Base-by-base conservation (phyloP, 1,140 invertebrate species). In the Sarcophaga bullata region DNA sequence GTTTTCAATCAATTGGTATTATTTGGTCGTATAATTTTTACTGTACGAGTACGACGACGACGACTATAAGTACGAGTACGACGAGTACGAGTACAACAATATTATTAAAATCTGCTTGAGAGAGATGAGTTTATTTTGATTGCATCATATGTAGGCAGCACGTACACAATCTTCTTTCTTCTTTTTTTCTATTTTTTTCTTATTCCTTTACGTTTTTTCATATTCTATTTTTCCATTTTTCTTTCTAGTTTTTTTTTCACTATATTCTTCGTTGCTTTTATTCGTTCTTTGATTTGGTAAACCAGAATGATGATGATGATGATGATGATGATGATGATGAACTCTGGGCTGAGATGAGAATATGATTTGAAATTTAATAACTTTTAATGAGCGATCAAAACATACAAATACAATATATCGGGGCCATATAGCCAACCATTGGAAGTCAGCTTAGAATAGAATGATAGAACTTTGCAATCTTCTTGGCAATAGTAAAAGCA, bases 311-410 rank as follows among this genome's bases (percentile, higher is more conserved):
- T 72, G 62, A 50, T 78, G 48, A 50, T 78, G 75, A 78, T 50
- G 4, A 37, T 4, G 47, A 3, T 78, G 75, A 78, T 72, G 62
- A 50, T 78, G 48, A 50, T 78, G 75, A 78, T 50, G 48, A 50
- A 50, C 49, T 50, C 75, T 78, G n/a, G 75, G 49, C 17, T 49
- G 15, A 78, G 75, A 78, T 78, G 48, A 78, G 50, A 78, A 78
- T 78, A 78, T 78, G 75, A 78, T 78, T 78, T 52, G 75, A 78
- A 78, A 78, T 48, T 78, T 78, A 78, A 78, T 78, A 78, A 78
- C 48, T 50, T 78, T 78, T 78, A 78, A 78, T 78, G 50, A 76
- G 75, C 75, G 50, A 78, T 78, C n/a, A 19, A 72, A 9, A 68
- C 62, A 25, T 17, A 68, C 8, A n/a, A 8, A 19, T 19, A 19